Conservation (phyloP, 1,140 invertebrate genomes). For the Brachionus plicatilis region DNA sequence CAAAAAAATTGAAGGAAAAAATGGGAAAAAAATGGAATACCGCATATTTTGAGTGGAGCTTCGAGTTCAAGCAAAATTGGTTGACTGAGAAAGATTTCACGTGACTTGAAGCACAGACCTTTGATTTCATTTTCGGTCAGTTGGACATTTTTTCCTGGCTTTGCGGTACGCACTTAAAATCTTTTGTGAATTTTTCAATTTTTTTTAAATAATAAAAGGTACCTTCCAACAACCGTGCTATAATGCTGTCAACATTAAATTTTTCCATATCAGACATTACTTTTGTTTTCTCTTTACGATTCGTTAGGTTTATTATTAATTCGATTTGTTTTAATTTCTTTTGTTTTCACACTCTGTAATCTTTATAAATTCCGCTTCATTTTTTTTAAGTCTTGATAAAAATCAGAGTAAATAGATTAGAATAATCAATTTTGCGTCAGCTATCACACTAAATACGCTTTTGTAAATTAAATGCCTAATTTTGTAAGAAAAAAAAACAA, state of each 20-base stretch:
- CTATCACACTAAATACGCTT: background rate
- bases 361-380: background rate
- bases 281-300: background rate
- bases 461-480: background rate
- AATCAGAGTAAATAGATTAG: background rate
- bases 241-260: conserved; percentile 90
- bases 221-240: conserved; percentile 76
- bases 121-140: conserved; percentile 87
- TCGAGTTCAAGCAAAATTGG: conserved; percentile 65
- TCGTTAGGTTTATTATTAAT: background rate
- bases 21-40: conserved; percentile 47
- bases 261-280: conserved; percentile 75
- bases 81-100: conserved; percentile 66
- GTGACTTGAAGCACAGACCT: conserved; percentile 79
- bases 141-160: conserved; percentile 85
- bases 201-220: background rate
- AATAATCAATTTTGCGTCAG: background rate
- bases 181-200: background rate
- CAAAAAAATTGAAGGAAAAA: background rate
- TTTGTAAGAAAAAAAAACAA: background rate
- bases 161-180: conserved; percentile 73
- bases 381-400: background rate
- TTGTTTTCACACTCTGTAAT: background rate
- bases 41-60: conserved; percentile 66
- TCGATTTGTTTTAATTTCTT: background rate